phyloP scores from a whole-genome alignment of 2,113 vertebrate species.

The Platysteira castanea region DNA sequence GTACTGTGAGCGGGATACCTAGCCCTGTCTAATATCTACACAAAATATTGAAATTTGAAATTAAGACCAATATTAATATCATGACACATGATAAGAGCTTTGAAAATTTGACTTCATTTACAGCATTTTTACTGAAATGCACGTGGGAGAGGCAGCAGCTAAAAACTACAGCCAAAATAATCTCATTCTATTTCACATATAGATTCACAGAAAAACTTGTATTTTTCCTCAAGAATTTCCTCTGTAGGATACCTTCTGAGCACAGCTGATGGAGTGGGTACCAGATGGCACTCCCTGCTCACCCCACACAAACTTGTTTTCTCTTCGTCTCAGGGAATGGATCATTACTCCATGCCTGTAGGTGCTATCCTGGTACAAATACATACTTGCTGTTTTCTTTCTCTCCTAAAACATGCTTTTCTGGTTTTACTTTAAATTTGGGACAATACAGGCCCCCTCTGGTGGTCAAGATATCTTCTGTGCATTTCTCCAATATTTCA shows the following conservation, averaged over 20 bases:
- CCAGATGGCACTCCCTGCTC: not conserved
- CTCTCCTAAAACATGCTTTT: not conserved
- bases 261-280: not conserved
- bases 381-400: not conserved
- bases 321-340: not conserved
- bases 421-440: not conserved
- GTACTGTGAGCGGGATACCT: not conserved
- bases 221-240: not conserved
- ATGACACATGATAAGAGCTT: not conserved
- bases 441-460: conserved; percentile 40
- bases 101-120: not conserved
- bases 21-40: not conserved
- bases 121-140: not conserved
- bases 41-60: not conserved
- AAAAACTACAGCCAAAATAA: not conserved
- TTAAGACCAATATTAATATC: not conserved
- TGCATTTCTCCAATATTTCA: not conserved
- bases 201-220: not conserved
- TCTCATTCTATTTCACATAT: not conserved
- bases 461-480: not conserved
- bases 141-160: not conserved
- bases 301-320: not conserved
- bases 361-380: not conserved
- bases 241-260: not conserved
- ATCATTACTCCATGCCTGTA: not conserved